A percentile compares a stretch with the other conserved stretches of the same genome.
Evolutionary conservation across 2,797 vertebrate genomes (phyloP).

Genomic region (Bryconaethiops microstoma): DNA sequence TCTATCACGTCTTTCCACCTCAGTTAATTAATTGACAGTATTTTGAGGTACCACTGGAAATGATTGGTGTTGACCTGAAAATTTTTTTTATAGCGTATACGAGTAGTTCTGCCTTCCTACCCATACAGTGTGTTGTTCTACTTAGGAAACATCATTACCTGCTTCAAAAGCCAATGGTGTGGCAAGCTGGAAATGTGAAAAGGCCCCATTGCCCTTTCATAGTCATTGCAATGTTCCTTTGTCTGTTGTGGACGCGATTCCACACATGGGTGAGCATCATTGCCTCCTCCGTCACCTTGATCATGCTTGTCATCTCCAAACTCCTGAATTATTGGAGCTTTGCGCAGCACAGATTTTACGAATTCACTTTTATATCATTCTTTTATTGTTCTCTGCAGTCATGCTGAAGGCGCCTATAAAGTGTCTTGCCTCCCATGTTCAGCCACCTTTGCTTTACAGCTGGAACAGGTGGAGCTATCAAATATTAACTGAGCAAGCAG

Average conservation of each 20-base stretch:
- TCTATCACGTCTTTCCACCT: too few relatives aligned
- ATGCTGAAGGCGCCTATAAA: not conserved
- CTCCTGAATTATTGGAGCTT: not conserved
- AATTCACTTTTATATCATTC: slow-evolving; percentile 13
- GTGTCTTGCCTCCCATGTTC: slow-evolving; percentile 2
- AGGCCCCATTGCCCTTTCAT: not conserved
- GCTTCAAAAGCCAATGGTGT: too few relatives aligned
- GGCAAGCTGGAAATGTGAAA: too few relatives aligned
- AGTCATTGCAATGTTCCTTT: not conserved
- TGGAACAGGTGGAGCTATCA: slow-evolving; percentile 2
- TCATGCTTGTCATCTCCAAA: not conserved
- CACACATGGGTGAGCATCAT: slow-evolving; percentile 2
- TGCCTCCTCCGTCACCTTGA: not conserved
- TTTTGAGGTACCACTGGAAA: too few relatives aligned
- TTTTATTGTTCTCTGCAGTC: slow-evolving; percentile 16
- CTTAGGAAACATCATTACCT: too few relatives aligned
- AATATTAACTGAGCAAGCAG: not conserved
- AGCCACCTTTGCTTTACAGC: slow-evolving; percentile 9
- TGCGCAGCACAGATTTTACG: not conserved
- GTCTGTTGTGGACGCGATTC: not conserved
- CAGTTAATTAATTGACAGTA: too few relatives aligned
- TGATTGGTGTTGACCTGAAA: too few relatives aligned
- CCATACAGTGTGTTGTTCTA: too few relatives aligned
- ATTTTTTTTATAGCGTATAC: too few relatives aligned
- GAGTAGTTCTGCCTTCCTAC: too few relatives aligned